These are phyloP conservation scores for Labroides dimidiatus DNA, from an alignment of 2,797 vertebrate genomes.

Conservation along the genomic window DNA sequence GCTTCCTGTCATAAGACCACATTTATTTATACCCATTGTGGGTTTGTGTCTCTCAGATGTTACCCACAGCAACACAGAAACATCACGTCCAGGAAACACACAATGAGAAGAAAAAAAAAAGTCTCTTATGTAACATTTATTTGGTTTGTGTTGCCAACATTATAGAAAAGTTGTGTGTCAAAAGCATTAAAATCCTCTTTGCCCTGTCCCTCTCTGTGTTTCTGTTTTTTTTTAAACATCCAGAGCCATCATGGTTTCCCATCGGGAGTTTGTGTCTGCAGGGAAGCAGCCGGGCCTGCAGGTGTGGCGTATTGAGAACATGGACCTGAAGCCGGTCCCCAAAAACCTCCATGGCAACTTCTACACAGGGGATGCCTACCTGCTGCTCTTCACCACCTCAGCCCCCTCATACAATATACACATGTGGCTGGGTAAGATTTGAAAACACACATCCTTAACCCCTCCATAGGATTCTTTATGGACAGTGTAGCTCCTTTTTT, in stretches of 20 bases:
- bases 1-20: neutral
- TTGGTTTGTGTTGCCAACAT: neutral
- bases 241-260: constrained; percentile 83
- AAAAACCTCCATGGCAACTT: constrained; percentile 87
- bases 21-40: constrained; percentile 12
- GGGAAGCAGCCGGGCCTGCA: constrained; percentile 91
- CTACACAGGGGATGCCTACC: constrained; percentile 91
- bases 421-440: constrained; percentile 90
- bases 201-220: neutral
- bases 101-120: neutral
- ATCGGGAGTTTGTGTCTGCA: constrained; percentile 89
- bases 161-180: constrained; percentile 26
- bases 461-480: neutral
- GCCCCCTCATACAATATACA: constrained; percentile 89
- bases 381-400: constrained; percentile 89
- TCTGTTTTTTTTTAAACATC: neutral
- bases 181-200: constrained; percentile 29
- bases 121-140: neutral
- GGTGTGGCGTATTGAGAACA: constrained; percentile 93
- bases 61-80: neutral
- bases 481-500: neutral
- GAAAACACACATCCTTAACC: neutral
- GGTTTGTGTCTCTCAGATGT: neutral
- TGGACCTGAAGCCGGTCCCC: constrained; percentile 92
- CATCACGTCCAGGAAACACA: constrained; percentile 4